Conservation (phyloP, 2,888 invertebrate genomes). For the Xanthorhoe designata region DNA sequence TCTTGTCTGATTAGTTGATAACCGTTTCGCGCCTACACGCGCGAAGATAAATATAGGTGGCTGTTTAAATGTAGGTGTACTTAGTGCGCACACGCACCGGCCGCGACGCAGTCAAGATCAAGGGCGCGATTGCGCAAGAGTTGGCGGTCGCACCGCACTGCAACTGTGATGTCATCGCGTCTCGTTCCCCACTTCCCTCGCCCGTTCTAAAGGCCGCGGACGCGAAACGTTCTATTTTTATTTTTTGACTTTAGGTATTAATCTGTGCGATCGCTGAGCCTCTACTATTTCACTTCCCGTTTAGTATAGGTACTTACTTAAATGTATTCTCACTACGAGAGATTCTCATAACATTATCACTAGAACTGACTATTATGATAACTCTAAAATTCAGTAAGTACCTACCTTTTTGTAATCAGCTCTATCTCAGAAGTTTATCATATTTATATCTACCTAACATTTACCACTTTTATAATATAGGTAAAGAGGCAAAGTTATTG, state of each 20-base stretch:
- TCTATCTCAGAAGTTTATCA: too few species aligned
- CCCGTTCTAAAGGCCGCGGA: slow-evolving; percentile 71
- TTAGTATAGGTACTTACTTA: slow-evolving; percentile 7
- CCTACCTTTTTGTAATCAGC: too few species aligned
- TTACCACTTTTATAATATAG: too few species aligned
- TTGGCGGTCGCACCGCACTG: slow-evolving; percentile 81
- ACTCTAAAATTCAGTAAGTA: too few species aligned
- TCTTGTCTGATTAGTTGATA: slow-evolving; percentile 58
- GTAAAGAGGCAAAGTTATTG: too few species aligned
- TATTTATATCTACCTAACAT: too few species aligned
- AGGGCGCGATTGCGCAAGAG: slow-evolving; percentile 85
- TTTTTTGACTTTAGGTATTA: slow-evolving; percentile 48
- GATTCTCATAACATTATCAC: not conserved
- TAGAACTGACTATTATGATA: too few species aligned
- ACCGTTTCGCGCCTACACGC: slow-evolving; percentile 76
- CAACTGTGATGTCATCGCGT: slow-evolving; percentile 83
- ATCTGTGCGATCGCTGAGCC: slow-evolving; percentile 16
- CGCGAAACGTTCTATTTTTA: slow-evolving; percentile 78
- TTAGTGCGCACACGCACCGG: slow-evolving; percentile 74
- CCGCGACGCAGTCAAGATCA: slow-evolving; percentile 86
- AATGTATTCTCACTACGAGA: not conserved
- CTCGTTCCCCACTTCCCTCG: slow-evolving; percentile 60
- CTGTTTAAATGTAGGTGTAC: slow-evolving; percentile 65
- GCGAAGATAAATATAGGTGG: slow-evolving; percentile 78
- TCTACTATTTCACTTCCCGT: slow-evolving; percentile 36